Conservation (phyloP, 1,140 invertebrate species). For the Halotydeus destructor region DNA sequence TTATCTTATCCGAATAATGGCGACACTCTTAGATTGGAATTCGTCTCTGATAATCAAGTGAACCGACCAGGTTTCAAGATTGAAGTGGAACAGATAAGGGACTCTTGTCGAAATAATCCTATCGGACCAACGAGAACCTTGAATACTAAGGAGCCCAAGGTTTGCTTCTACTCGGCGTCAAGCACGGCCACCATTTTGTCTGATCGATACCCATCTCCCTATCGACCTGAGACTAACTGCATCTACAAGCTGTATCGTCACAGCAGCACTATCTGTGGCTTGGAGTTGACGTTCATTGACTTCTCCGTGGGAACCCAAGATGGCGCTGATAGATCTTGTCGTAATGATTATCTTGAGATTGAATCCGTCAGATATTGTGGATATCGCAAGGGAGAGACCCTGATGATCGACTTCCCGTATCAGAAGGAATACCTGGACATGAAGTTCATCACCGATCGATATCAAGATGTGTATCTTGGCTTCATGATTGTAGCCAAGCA, state of each 20-base stretch:
- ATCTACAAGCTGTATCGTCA: slow-evolving; percentile 12
- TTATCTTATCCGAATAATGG: slow-evolving; percentile 1
- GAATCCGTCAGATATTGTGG: slow-evolving; percentile 18
- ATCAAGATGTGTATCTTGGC: slow-evolving; percentile 12
- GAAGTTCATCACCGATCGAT: slow-evolving; percentile 15
- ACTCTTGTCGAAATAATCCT: slow-evolving; percentile 18
- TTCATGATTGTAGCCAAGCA: slow-evolving; percentile 16
- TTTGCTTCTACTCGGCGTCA: too few species aligned
- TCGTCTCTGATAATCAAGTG: slow-evolving; percentile 16
- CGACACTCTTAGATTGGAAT: slow-evolving; percentile 14
- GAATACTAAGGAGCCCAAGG: too few species aligned
- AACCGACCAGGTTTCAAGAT: slow-evolving; percentile 17
- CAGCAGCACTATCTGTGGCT: slow-evolving; percentile 14
- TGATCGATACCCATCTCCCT: slow-evolving; percentile 15
- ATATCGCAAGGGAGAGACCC: slow-evolving; percentile 10
- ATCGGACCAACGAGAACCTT: too few species aligned
- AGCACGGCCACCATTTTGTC: not conserved
- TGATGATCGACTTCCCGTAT: slow-evolving; percentile 15
- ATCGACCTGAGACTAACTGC: slow-evolving; percentile 14
- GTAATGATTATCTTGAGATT: slow-evolving; percentile 17
- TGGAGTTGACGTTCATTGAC: slow-evolving; percentile 16
- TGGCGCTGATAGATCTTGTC: slow-evolving; percentile 10
- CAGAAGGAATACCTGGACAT: slow-evolving; percentile 11
- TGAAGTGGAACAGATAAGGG: slow-evolving; percentile 15
- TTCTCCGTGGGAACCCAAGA: slow-evolving; percentile 17